phyloP scores from a whole-genome alignment of 2,797 vertebrate species.

The Cottoperca gobio region DNA sequence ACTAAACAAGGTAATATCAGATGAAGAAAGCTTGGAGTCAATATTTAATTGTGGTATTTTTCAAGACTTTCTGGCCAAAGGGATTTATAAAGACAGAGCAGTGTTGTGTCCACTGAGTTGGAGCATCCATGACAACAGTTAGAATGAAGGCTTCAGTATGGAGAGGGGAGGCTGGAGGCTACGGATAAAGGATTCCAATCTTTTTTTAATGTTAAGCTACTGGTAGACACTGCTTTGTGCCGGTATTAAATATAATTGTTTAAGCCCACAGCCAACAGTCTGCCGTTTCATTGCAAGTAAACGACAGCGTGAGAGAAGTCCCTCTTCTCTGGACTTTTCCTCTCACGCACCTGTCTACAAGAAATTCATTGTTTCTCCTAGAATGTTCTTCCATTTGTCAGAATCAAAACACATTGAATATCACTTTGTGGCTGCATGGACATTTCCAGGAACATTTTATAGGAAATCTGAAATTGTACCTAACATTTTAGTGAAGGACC shows the following conservation, averaged over 20 bases:
- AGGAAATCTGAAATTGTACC: background rate
- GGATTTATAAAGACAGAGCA: conserved; percentile 8
- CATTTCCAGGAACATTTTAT: background rate
- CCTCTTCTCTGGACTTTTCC: too few species aligned
- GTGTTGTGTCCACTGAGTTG: conserved; percentile 24
- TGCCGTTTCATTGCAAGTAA: too few species aligned
- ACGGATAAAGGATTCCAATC: background rate
- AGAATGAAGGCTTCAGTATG: background rate
- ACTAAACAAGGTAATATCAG: conserved; percentile 88
- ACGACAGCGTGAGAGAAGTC: too few species aligned
- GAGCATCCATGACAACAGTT: conserved; percentile 2
- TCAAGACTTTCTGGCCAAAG: background rate
- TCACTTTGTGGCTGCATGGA: background rate
- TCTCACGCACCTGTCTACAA: too few species aligned
- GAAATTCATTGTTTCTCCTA: background rate
- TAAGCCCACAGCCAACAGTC: background rate
- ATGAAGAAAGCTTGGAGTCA: background rate
- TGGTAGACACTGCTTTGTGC: background rate
- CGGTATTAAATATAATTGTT: background rate
- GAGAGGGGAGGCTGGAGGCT: background rate
- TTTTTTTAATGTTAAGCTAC: background rate
- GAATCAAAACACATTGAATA: background rate
- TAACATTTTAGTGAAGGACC: background rate
- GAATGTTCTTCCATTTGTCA: background rate
- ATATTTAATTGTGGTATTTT: conserved; percentile 17